phyloP scores from a whole-genome alignment of 92 coral and sea anemone genomes.

The Bergia puertoricense region DNA sequence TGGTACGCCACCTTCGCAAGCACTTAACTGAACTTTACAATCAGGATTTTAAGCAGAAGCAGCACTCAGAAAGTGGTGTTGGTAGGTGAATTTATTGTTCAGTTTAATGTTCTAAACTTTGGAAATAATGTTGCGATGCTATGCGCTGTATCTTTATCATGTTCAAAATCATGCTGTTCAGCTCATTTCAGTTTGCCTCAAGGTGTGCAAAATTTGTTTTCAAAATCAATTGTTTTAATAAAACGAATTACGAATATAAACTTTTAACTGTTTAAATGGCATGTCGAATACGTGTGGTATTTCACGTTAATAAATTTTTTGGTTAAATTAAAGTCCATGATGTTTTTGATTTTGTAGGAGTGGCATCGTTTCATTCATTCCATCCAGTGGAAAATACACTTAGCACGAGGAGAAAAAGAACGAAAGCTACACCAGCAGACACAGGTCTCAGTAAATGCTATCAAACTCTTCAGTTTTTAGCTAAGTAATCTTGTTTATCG shows the following conservation, averaged over 20 bases:
- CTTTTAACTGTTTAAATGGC: too few relatives aligned
- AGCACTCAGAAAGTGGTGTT: background rate
- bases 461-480: background rate
- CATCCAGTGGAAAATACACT: background rate
- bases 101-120: background rate
- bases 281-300: too few relatives aligned
- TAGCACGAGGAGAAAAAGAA: background rate
- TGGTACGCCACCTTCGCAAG: background rate
- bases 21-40: background rate
- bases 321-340: too few relatives aligned
- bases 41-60: background rate
- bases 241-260: too few relatives aligned
- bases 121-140: background rate
- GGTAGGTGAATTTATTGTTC: background rate
- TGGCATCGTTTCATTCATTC: background rate
- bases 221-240: too few relatives aligned
- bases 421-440: background rate
- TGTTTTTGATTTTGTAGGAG: background rate
- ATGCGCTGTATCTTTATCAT: background rate
- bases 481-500: too few relatives aligned
- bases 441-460: conserved; percentile 1
- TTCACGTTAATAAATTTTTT: too few relatives aligned
- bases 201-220: too few relatives aligned
- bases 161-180: too few relatives aligned
- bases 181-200: too few relatives aligned